Conservation (phyloP, 2,797 vertebrate genomes). For the Odontamblyopus rebecca region DNA sequence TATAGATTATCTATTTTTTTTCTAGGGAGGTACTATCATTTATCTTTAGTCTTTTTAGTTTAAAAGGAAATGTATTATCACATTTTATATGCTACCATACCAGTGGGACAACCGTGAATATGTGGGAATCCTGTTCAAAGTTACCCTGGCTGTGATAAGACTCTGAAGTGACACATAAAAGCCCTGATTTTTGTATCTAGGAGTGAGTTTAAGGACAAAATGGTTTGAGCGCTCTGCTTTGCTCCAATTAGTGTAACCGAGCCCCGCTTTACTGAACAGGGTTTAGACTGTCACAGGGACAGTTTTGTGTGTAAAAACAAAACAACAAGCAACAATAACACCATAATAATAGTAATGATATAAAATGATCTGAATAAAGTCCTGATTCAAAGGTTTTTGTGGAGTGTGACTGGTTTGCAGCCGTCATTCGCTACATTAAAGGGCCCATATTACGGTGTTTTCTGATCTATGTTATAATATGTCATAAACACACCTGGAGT, state of each 20-base stretch:
- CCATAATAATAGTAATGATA: not conserved
- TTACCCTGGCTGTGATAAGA: not conserved
- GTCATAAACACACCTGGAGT: no score
- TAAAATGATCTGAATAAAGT: slow-evolving; percentile 13
- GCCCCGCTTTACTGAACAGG: slow-evolving; percentile 1
- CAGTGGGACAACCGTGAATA: slow-evolving; percentile 5
- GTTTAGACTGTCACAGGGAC: slow-evolving; percentile 10
- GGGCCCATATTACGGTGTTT: no score
- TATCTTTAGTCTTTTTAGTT: no score
- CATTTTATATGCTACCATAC: not conserved
- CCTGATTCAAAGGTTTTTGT: not conserved
- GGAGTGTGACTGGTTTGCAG: no score
- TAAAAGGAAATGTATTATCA: not conserved
- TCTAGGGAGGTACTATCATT: no score
- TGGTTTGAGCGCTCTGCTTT: slow-evolving; percentile 11
- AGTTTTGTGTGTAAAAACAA: slow-evolving; percentile 22
- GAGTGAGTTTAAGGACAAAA: slow-evolving; percentile 7
- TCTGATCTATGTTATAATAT: no score
- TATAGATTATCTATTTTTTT: no score
- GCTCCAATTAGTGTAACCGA: slow-evolving; percentile 27
- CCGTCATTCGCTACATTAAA: no score
- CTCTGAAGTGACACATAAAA: not conserved
- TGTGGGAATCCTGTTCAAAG: not conserved
- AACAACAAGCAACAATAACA: slow-evolving; percentile 24
- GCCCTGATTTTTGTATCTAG: slow-evolving; percentile 6